Conservation (phyloP, 2,888 invertebrate genomes). For the Heliconius erato region DNA sequence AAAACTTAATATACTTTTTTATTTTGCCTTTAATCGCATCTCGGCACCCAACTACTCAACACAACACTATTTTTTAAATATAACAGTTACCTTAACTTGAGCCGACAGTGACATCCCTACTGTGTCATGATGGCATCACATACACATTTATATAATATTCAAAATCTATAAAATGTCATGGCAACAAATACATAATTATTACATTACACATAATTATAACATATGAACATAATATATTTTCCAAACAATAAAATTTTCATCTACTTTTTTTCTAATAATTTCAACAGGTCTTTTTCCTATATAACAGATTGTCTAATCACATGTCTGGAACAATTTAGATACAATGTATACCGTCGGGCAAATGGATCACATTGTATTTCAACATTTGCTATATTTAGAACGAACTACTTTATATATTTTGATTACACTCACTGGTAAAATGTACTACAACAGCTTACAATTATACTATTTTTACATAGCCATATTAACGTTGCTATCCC, state of each 20-base stretch:
- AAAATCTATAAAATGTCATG: slow-evolving; percentile 19
- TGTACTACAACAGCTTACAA: slow-evolving; percentile 17
- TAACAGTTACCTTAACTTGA: neutral
- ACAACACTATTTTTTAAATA: neutral
- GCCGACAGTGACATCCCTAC: neutral
- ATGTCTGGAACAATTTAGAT: neutral
- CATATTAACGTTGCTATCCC: neutral
- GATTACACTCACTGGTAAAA: slow-evolving; percentile 8
- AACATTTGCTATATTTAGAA: slow-evolving; percentile 9
- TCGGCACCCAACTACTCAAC: neutral
- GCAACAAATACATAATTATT: slow-evolving; percentile 6
- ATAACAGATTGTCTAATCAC: slow-evolving; percentile 25
- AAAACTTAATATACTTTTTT: neutral
- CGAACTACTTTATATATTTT: slow-evolving; percentile 1
- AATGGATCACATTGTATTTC: slow-evolving; percentile 9
- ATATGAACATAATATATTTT: neutral
- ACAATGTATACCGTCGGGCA: neutral
- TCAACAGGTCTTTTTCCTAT: slow-evolving; percentile 17
- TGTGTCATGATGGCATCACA: neutral
- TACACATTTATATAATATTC: neutral
- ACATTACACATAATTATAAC: neutral
- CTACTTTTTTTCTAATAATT: neutral
- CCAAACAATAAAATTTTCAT: neutral
- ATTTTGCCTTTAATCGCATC: neutral
- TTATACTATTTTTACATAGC: slow-evolving; percentile 23